Percentiles rank a stretch among this genome's conserved stretches.
phyloP scores from a whole-genome alignment of 2,113 vertebrate species.

The Pelodiscus sinensis region DNA sequence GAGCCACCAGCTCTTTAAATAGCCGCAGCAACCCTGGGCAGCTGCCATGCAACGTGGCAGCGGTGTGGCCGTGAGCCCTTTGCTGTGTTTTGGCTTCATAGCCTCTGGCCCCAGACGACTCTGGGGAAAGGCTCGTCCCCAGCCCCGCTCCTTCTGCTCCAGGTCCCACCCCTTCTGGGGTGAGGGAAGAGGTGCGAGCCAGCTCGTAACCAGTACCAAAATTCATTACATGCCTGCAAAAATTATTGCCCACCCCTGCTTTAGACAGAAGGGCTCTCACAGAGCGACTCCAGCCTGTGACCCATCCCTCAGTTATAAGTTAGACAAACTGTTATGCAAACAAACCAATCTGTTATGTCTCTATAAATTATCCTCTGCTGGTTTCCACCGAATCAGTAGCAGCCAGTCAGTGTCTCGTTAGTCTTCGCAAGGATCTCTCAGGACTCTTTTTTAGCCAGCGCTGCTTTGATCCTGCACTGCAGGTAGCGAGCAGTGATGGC shows the following conservation, averaged over 20 bases:
- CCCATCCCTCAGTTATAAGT: slow-evolving; percentile 29
- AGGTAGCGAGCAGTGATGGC: slow-evolving; percentile 80
- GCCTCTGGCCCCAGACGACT: too few species aligned
- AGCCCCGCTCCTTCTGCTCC: too few species aligned
- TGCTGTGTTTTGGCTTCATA: too few species aligned
- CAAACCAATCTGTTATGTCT: slow-evolving; percentile 47
- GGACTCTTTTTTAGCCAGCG: slow-evolving; percentile 78
- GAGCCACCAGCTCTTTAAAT: too few species aligned
- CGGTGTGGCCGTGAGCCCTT: too few species aligned
- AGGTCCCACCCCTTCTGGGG: too few species aligned
- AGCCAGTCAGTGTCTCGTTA: neutral
- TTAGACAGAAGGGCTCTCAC: slow-evolving; percentile 11
- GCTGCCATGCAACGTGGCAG: too few species aligned
- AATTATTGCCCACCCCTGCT: neutral
- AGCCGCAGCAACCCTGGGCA: too few species aligned
- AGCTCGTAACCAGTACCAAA: too few species aligned
- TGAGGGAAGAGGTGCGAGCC: too few species aligned
- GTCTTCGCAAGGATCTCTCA: neutral
- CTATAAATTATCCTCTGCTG: slow-evolving; percentile 50
- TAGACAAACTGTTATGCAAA: slow-evolving; percentile 55
- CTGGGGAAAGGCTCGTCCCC: too few species aligned
- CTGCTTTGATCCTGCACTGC: slow-evolving; percentile 76
- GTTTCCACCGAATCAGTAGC: neutral
- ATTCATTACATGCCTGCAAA: too few species aligned
- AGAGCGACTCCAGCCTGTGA: slow-evolving; percentile 3